These are phyloP conservation scores for Paguma larvata DNA, from an alignment of 2,797 vertebrate species.

Conservation along the genomic window DNA sequence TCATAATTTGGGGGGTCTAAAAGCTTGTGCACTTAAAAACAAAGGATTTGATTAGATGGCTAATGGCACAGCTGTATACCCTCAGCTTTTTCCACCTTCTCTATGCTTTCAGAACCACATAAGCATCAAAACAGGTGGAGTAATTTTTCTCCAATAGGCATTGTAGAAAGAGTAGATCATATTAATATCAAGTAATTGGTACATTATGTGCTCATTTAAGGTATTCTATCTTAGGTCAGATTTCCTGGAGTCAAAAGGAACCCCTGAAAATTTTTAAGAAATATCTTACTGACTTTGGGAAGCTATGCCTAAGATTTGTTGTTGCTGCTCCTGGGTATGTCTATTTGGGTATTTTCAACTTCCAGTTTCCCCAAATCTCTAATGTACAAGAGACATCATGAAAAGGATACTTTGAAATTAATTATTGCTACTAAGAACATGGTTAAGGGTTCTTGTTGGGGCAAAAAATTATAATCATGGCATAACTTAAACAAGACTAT, in stretches of 20 bases:
- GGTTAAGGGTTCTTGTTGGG: neutral
- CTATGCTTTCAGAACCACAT: neutral
- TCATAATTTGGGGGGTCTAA: neutral
- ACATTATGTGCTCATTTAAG: neutral
- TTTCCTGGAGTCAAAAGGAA: neutral
- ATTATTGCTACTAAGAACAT: neutral
- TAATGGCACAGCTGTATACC: neutral
- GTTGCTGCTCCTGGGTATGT: neutral
- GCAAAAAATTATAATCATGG: neutral
- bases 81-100: neutral
- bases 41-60: neutral
- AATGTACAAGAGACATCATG: neutral
- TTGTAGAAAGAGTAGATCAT: neutral
- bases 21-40: neutral
- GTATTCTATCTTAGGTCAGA: neutral
- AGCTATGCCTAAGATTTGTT: neutral
- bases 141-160: neutral
- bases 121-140: neutral
- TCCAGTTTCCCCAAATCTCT: neutral
- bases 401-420: conserved; percentile 10
- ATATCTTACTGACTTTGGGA: neutral
- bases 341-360: neutral
- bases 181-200: neutral
- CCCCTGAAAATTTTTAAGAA: neutral
- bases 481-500: neutral